Conservation (phyloP, 2,113 vertebrate species). For the Oncorhynchus clarkii region DNA sequence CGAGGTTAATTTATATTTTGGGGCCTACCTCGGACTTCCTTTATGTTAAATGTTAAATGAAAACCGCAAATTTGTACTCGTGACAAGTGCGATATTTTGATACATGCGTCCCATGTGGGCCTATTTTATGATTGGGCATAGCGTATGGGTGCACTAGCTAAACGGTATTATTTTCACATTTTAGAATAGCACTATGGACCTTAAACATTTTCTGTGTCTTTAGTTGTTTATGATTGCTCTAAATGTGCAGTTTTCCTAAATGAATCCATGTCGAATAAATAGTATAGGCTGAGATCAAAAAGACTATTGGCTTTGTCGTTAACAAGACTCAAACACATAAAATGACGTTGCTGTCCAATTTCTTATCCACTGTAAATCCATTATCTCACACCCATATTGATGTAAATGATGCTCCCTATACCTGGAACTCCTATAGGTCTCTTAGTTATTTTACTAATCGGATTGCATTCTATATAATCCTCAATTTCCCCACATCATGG, state of each 20-base stretch:
- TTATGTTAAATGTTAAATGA: neutral
- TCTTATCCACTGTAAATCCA: neutral
- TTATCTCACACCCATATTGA: neutral
- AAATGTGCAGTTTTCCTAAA: neutral
- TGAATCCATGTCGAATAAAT: too few relatives aligned
- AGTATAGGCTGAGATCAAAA: too few relatives aligned
- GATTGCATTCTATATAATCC: constrained; percentile 54
- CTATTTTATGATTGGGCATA: neutral
- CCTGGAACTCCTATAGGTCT: constrained; percentile 23
- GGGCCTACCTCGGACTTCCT: neutral
- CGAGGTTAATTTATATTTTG: neutral
- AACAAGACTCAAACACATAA: neutral
- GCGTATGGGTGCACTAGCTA: too few relatives aligned
- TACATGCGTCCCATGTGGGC: neutral
- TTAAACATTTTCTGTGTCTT: neutral
- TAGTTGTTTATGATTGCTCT: neutral
- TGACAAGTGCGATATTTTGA: neutral
- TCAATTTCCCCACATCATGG: neutral
- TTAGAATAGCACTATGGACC: neutral
- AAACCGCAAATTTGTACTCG: neutral
- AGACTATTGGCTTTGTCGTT: neutral
- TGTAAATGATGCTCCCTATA: constrained; percentile 1
- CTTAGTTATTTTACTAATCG: constrained; percentile 57
- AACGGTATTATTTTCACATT: neutral
- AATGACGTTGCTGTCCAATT: neutral